Conservation (phyloP, 1,140 invertebrate species). For the Rhopalosiphum maidis region DNA sequence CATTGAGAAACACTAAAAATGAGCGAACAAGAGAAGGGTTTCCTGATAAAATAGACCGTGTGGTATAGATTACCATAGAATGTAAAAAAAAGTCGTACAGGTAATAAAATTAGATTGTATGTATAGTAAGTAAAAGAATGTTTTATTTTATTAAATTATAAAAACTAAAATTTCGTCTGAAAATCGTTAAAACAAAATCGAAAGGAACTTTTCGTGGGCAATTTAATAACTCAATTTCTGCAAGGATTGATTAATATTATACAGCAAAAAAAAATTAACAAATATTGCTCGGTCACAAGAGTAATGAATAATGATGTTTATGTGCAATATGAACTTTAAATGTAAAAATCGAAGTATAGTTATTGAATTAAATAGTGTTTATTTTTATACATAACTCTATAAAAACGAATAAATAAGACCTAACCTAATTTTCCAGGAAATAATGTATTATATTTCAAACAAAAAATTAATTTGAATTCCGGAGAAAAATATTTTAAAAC, state of each 20-base stretch:
- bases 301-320: no score
- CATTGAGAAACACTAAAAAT: conserved; percentile 53
- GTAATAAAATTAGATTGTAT: background rate
- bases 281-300: background rate
- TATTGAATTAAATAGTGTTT: background rate
- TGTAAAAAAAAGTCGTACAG: background rate
- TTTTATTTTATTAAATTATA: background rate
- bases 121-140: background rate
- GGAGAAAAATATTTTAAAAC: background rate
- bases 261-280: background rate
- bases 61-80: conserved; percentile 41
- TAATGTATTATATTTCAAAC: background rate
- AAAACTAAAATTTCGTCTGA: background rate
- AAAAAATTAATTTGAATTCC: background rate
- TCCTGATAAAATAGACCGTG: conserved; percentile 37
- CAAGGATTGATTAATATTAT: background rate
- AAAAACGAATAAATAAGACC: no score
- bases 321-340: background rate
- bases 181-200: background rate
- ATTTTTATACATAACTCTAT: no score
- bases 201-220: background rate
- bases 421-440: background rate
- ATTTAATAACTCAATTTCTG: background rate
- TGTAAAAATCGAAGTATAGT: background rate
- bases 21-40: conserved; percentile 47